phyloP scores from a whole-genome alignment of 2,888 invertebrate species.

The Poecilus cupreus region DNA sequence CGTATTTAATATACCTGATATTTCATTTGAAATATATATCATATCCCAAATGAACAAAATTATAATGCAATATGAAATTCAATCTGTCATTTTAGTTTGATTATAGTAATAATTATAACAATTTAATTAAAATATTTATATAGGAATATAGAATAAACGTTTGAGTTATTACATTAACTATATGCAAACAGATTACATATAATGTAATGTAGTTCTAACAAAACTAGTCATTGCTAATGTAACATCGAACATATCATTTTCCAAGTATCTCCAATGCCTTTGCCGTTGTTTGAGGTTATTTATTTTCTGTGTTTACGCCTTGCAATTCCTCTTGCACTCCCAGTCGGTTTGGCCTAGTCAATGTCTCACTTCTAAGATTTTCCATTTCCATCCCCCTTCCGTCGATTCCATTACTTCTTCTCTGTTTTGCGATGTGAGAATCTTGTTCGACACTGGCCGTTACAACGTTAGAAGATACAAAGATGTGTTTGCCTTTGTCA shows the following conservation, averaged over 20 bases:
- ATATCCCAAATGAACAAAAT: background rate
- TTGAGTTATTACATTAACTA: background rate
- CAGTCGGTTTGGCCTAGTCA: background rate
- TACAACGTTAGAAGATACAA: background rate
- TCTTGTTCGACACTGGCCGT: background rate
- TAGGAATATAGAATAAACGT: background rate
- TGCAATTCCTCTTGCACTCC: background rate
- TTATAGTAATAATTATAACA: background rate
- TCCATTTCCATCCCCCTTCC: background rate
- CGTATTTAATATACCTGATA: background rate
- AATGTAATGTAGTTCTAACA: background rate
- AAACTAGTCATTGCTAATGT: too few relatives aligned
- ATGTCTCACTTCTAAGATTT: background rate
- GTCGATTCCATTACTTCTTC: background rate
- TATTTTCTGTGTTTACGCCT: background rate
- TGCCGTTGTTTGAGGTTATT: too few relatives aligned
- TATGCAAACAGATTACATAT: background rate
- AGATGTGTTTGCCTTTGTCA: background rate
- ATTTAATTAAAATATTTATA: constrained; percentile 16
- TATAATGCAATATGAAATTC: background rate
- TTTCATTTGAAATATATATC: background rate
- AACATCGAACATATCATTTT: too few relatives aligned
- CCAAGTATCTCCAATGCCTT: too few relatives aligned
- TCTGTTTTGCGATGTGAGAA: background rate
- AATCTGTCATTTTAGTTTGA: background rate